A percentile compares a stretch with the other conserved stretches of the same genome.
Evolutionary conservation across 2,888 invertebrate species (phyloP).

Genomic region (Antheraea yamamai): DNA sequence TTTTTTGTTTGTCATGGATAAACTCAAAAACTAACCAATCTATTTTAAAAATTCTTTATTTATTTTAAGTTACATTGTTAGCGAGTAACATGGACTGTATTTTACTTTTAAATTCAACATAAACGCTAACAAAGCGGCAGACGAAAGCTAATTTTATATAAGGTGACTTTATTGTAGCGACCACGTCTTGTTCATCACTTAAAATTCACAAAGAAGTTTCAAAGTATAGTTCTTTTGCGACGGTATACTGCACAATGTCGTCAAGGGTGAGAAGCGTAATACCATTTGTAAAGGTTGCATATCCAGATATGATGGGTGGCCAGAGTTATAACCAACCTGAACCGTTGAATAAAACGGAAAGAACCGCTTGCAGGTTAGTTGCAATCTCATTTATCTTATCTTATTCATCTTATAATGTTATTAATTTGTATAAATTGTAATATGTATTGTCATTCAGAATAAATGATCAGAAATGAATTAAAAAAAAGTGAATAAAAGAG

Average conservation of each 20-base stretch:
- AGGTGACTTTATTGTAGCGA: slow-evolving; percentile 48
- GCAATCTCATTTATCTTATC: not conserved
- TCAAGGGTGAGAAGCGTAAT: slow-evolving; percentile 84
- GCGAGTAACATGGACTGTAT: too few species aligned
- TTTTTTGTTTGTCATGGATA: too few species aligned
- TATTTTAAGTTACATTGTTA: too few species aligned
- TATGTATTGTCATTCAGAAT: too few species aligned
- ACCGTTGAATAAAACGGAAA: slow-evolving; percentile 81
- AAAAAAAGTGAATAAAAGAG: too few species aligned
- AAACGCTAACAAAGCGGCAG: too few species aligned
- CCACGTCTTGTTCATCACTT: slow-evolving; percentile 66
- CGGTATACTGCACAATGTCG: slow-evolving; percentile 80
- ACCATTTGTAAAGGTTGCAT: slow-evolving; percentile 88
- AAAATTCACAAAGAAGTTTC: slow-evolving; percentile 76
- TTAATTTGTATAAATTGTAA: too few species aligned
- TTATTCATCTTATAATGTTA: too few species aligned
- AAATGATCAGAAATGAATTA: too few species aligned
- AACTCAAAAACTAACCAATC: too few species aligned
- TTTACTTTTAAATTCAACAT: too few species aligned
- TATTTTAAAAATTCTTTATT: too few species aligned
- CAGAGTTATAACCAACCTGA: slow-evolving; percentile 80
- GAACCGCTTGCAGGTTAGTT: slow-evolving; percentile 69
- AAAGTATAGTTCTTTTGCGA: slow-evolving; percentile 58
- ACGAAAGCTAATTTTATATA: not conserved
- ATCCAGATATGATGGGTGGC: slow-evolving; percentile 87